These are phyloP conservation scores for Hedya salicella DNA, from an alignment of 2,888 invertebrate species.

Conservation along the genomic window DNA sequence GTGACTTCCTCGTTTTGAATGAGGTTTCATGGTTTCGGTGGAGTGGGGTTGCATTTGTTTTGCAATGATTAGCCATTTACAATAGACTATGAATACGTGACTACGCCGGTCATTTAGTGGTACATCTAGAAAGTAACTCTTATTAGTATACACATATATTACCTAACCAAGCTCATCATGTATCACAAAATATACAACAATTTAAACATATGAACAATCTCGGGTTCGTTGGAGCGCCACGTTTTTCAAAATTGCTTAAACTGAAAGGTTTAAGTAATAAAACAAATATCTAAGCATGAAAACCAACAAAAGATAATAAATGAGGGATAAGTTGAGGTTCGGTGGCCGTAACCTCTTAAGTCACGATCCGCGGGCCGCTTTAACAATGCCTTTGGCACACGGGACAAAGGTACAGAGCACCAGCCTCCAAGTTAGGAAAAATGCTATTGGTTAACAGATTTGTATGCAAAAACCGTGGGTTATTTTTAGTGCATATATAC, in stretches of 20 bases:
- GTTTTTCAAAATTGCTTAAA: neutral
- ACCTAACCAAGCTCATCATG: too few species aligned
- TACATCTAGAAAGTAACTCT: too few species aligned
- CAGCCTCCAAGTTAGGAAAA: neutral
- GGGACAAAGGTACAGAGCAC: slow-evolving; percentile 29
- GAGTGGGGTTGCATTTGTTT: slow-evolving; percentile 35
- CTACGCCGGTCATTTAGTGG: neutral
- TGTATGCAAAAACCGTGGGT: too few species aligned
- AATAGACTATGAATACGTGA: neutral
- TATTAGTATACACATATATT: too few species aligned
- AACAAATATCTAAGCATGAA: slow-evolving; percentile 65
- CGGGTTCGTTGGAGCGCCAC: too few species aligned
- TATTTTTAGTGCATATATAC: too few species aligned
- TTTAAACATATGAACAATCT: too few species aligned
- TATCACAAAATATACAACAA: too few species aligned
- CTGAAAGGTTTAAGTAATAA: slow-evolving; percentile 48
- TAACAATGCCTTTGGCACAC: slow-evolving; percentile 34
- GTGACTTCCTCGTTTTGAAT: slow-evolving; percentile 75
- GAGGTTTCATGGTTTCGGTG: slow-evolving; percentile 60
- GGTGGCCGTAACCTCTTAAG: slow-evolving; percentile 75
- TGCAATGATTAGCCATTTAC: slow-evolving; percentile 27
- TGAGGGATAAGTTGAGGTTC: slow-evolving; percentile 74
- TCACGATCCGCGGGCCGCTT: slow-evolving; percentile 55
- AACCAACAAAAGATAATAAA: slow-evolving; percentile 73
- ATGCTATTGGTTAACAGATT: too few species aligned